Conservation (phyloP, 2,797 vertebrate genomes). For the Pogoniulus pusillus region DNA sequence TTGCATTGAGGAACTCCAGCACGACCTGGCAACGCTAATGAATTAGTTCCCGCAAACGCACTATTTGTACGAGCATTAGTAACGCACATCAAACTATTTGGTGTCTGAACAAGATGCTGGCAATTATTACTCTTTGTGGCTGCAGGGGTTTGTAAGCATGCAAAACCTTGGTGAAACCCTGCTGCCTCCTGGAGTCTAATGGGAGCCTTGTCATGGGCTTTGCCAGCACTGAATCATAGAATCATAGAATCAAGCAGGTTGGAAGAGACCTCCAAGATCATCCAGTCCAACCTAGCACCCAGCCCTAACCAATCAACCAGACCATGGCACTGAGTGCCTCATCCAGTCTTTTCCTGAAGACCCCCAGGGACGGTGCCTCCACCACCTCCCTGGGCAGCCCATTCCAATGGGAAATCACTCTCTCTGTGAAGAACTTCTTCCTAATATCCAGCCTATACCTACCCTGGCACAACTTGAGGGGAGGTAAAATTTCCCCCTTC, state of each 20-base stretch:
- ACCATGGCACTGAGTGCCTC: too few relatives aligned
- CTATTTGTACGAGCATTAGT: neutral
- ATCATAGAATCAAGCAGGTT: too few relatives aligned
- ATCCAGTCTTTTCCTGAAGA: too few relatives aligned
- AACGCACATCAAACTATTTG: neutral
- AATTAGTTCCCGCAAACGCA: neutral
- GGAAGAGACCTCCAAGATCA: too few relatives aligned
- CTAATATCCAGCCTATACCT: too few relatives aligned
- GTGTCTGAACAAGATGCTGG: neutral
- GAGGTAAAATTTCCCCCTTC: neutral
- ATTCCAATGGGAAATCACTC: too few relatives aligned
- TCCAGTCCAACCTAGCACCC: too few relatives aligned
- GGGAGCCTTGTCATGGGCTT: neutral
- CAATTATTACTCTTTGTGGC: neutral
- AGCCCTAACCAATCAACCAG: too few relatives aligned
- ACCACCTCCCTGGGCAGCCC: too few relatives aligned
- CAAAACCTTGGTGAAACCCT: constrained; percentile 32
- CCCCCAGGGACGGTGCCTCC: too few relatives aligned
- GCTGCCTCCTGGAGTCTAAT: constrained; percentile 60
- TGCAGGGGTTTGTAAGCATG: neutral
- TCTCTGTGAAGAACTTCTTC: too few relatives aligned
- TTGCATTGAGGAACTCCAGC: neutral
- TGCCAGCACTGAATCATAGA: neutral
- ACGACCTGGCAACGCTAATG: neutral
- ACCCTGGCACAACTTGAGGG: too few relatives aligned